Evolutionary conservation across 2,888 invertebrate genomes (phyloP), one percentile per base, ranked within the genome.

Genomic region (Silvanus unidentatus): DNA sequence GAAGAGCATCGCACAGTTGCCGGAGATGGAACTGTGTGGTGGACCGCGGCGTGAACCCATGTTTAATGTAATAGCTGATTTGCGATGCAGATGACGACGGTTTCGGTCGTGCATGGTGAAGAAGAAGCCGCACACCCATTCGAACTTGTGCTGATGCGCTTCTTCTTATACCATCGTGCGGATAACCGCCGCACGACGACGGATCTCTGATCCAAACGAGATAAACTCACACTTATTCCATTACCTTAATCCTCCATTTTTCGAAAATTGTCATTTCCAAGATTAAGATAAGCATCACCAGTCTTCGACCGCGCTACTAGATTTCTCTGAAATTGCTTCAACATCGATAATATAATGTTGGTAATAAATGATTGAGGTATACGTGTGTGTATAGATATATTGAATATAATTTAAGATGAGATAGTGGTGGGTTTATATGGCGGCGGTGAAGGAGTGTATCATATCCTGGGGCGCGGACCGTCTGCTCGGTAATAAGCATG

Each of bases 31-130:
- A 22, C 8, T 22, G 22, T 22, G 56, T 54, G 54, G 48, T 53
- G 50, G 56, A 54, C 56, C 59, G 55, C 59, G 61, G 62, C 63
- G 63, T 57, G 62, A 63, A 63, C 59, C 63, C 59, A 64, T 64
- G 64, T 64, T 63, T 64, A 64, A 64, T 64, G 63, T 61, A 65
- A 61, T 58, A 65, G 63, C 55, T 62, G 64, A 64, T 64, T 63
- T 63, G 64, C 58, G 59, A 59, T 63, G 62, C 63, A 43, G 43
- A 43, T 43, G 43, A 54, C 52, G 52, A 49, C 43, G 45, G 39
- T 42, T 42, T 42, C 45, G 48, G 50, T 48, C 50, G 47, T 48
- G 37, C 22, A 5, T 22, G 49, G 45, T 44, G 50, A 29, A 29
- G 16, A 28, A 45, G 46, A 48, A 40, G 45, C 48, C 42, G 44